phyloP scores from a whole-genome alignment of 1,140 invertebrate species.

The Solenopsis invicta region DNA sequence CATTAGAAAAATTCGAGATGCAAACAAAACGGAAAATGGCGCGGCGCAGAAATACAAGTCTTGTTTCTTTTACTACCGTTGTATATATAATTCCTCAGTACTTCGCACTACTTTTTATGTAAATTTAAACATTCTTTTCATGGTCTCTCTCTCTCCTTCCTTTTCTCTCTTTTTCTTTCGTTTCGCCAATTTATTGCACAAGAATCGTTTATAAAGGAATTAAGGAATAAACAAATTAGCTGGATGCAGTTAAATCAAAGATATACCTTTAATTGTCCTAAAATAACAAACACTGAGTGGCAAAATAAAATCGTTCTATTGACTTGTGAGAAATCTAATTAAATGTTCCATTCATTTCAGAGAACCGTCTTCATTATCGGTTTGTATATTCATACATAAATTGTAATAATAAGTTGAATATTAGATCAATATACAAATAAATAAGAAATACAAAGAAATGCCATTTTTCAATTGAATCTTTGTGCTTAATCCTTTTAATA shows the following conservation, averaged over 20 bases:
- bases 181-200: neutral
- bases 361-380: neutral
- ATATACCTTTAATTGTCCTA: neutral
- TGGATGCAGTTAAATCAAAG: neutral
- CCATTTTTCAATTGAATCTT: no score
- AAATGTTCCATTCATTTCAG: slow-evolving; percentile 10
- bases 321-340: neutral
- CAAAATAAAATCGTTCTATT: neutral
- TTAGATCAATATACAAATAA: no score
- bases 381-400: neutral
- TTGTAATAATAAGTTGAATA: no score
- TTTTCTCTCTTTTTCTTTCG: neutral
- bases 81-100: neutral
- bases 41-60: neutral
- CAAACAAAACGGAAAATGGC: neutral
- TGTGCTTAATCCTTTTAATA: no score
- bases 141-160: neutral
- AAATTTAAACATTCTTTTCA: slow-evolving; percentile 9
- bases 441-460: no score
- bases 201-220: neutral
- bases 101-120: neutral
- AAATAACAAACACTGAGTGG: neutral
- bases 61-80: slow-evolving; percentile 16
- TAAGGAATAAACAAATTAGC: neutral
- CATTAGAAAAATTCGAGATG: slow-evolving; percentile 22